Evolutionary conservation across 2,113 vertebrate genomes (phyloP), one percentile per base, ranked within the genome.

Genomic region (Xiphophorus hellerii): DNA sequence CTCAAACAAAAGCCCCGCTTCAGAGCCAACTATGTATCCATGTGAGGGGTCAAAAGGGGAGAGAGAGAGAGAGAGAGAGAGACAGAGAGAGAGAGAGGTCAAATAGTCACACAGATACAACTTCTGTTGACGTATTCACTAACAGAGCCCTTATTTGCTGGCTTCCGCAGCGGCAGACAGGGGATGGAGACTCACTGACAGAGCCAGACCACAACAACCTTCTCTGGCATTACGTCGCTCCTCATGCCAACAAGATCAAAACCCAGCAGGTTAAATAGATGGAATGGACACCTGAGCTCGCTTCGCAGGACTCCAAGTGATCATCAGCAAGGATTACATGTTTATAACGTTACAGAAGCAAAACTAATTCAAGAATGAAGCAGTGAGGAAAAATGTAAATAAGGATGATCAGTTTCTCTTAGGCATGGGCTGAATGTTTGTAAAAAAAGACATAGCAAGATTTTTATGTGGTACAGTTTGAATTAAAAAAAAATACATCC

Each of bases 1-100:
- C 82, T 73, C 89, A 88, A 90, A 93, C 85, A 92, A 91, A 87
- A 88, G 84, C 62, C 66, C 77, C 62, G 66, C 83, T 90, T 79
- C n/a, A 89, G 80, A 87, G 83, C 73, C 75, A 81, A 81, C 82
- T 81, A 77, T 81, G 87, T 82, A 88, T 92, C 88, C 86, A 85
- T 77, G 84, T 82, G 81, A 87, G 82, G 64, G 84, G 79, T 84
- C 77, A 60, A 83, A 76, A 77, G 83, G 84, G 25, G 4, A 48
- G 44, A 48, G 20, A 58, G n/a, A 76, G 42, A 37, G 35, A 37
- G 35, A 37, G 10, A 37, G 35, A 37, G 35, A 44, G 73, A 30
- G 29, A 30, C 1, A 7, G 5, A 31, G 12, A 15, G 42, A 44
- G 17, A 58, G n/a, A 39, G 12, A 44, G 71, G 89, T 89, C 81